Percentiles rank a stretch among this genome's conserved stretches.
Evolutionary conservation across 2,113 vertebrate genomes (phyloP).

Genomic region (Ploceus nigricollis): DNA sequence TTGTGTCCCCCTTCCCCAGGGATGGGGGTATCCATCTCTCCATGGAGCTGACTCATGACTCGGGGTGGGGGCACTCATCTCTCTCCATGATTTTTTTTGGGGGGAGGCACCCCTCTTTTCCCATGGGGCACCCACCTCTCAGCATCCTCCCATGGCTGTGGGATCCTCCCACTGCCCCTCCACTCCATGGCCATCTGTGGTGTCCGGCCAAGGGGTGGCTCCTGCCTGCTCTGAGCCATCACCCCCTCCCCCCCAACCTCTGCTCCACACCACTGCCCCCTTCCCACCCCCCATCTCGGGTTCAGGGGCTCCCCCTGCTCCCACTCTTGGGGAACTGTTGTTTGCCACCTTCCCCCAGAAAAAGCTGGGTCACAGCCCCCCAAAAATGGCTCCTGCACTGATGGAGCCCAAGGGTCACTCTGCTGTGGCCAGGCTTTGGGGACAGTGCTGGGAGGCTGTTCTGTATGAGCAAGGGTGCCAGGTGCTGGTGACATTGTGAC

Average conservation of each 20-base stretch:
- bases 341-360: not conserved
- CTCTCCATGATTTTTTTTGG: not conserved
- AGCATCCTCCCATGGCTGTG: fast-evolving
- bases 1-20: not conserved
- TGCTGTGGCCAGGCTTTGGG: not conserved
- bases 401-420: not conserved
- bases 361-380: not conserved
- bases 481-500: no score
- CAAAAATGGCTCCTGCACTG: not conserved
- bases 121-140: not conserved
- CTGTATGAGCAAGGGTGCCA: not conserved
- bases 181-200: fast-evolving
- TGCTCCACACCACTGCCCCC: not conserved
- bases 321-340: fast-evolving
- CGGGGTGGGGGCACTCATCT: not conserved
- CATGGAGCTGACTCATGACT: not conserved
- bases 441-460: fast-evolving
- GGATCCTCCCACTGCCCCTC: not conserved
- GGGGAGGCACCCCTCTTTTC: not conserved
- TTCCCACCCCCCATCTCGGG: fast-evolving
- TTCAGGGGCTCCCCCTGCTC: not conserved
- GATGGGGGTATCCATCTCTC: not conserved
- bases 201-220: not conserved
- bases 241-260: not conserved
- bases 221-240: not conserved